Conservation (phyloP, 2,888 invertebrate species). For the Dryobotodes eremita region DNA sequence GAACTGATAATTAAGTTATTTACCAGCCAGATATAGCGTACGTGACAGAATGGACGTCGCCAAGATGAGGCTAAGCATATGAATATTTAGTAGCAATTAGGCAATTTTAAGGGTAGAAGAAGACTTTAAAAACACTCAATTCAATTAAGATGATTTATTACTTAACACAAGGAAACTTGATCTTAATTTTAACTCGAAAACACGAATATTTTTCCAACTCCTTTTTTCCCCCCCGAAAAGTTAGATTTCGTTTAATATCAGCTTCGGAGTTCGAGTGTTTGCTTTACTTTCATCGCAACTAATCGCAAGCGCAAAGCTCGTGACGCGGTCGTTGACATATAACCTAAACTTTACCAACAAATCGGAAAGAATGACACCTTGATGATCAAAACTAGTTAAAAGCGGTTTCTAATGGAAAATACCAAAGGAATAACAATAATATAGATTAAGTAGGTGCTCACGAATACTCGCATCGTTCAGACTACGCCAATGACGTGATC, state of each 20-base stretch:
- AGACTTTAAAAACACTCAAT: not conserved
- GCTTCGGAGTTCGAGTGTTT: not conserved
- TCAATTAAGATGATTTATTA: not conserved
- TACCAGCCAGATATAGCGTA: conserved; percentile 24
- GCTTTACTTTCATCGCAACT: conserved; percentile 46
- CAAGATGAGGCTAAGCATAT: conserved; percentile 36
- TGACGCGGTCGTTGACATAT: conserved; percentile 50
- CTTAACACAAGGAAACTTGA: not conserved
- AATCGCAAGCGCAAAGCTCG: conserved; percentile 16
- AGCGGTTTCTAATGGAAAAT: conserved; percentile 66
- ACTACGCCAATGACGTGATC: conserved; percentile 52
- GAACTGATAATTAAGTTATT: not conserved
- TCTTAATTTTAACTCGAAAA: not conserved
- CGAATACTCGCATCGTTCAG: conserved; percentile 48
- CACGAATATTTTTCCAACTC: too few relatives aligned
- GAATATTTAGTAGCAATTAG: conserved; percentile 53
- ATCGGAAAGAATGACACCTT: conserved; percentile 36
- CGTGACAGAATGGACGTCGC: conserved; percentile 48
- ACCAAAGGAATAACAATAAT: conserved; percentile 58
- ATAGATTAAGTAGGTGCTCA: conserved; percentile 62
- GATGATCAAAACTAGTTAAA: conserved; percentile 52
- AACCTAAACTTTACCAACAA: conserved; percentile 39
- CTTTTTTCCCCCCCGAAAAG: not conserved
- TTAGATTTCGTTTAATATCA: too few relatives aligned
- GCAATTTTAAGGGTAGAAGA: conserved; percentile 17